phyloP scores from a whole-genome alignment of 1,140 invertebrate species.

The Plutomurus gul region DNA sequence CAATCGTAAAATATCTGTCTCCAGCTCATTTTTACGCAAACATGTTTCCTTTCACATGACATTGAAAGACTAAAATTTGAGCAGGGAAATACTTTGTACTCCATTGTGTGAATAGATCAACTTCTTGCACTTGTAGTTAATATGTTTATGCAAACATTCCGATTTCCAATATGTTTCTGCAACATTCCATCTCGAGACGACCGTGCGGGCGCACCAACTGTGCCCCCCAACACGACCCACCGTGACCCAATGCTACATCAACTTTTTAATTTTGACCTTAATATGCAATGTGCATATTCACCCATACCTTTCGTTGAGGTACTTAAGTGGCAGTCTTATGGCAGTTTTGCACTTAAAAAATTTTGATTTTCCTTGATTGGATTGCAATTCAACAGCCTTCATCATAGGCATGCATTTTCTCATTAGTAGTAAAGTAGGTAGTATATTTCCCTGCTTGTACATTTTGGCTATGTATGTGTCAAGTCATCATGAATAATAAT shows the following conservation, averaged over 20 bases:
- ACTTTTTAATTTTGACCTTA: constrained; percentile 10
- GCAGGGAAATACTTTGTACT: constrained; percentile 52
- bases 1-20: neutral
- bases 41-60: constrained; percentile 39
- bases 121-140: constrained; percentile 7
- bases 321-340: constrained; percentile 31
- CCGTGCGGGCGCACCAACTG: too few relatives aligned
- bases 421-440: constrained; percentile 22
- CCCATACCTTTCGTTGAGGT: constrained; percentile 27
- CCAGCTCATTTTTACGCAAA: constrained; percentile 39
- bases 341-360: constrained; percentile 28
- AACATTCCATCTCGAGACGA: neutral
- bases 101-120: constrained; percentile 24
- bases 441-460: constrained; percentile 45
- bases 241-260: neutral
- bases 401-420: constrained; percentile 10
- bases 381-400: neutral
- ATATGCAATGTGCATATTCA: constrained; percentile 27
- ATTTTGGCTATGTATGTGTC: constrained; percentile 37
- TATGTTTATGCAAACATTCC: neutral
- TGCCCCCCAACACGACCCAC: neutral
- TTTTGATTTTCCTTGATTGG: constrained; percentile 4
- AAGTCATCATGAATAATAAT: constrained; percentile 23
- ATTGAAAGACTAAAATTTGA: constrained; percentile 50
- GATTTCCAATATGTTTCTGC: constrained; percentile 1